Conservation (phyloP, 2,888 invertebrate species). For the Limnephilus rhombicus region DNA sequence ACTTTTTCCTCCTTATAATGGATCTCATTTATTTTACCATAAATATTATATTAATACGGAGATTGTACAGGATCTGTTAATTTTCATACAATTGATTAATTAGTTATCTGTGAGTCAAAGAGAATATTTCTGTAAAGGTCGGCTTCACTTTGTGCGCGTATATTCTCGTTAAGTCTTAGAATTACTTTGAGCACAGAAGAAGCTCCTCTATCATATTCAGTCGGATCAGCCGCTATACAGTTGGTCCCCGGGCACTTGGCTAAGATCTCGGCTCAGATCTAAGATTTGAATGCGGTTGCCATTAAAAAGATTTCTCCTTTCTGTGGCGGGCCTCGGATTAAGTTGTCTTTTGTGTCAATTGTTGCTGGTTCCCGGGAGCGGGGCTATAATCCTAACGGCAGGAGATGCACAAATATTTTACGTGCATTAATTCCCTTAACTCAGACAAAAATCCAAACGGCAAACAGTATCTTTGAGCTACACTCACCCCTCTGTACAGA, state of each 20-base stretch:
- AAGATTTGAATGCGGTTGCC: background rate
- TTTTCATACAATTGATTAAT: slow-evolving; percentile 3
- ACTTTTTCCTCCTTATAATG: background rate
- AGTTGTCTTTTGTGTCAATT: background rate
- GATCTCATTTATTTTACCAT: background rate
- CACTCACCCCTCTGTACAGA: slow-evolving; percentile 53
- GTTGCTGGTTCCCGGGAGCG: background rate
- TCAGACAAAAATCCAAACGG: slow-evolving; percentile 64
- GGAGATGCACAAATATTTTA: slow-evolving; percentile 64
- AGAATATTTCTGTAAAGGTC: slow-evolving; percentile 29
- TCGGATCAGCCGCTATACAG: background rate
- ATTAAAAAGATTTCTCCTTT: background rate
- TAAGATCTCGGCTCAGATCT: background rate
- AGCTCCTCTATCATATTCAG: slow-evolving; percentile 3
- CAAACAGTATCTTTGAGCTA: slow-evolving; percentile 63
- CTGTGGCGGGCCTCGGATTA: background rate
- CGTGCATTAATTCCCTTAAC: slow-evolving; percentile 64
- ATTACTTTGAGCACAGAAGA: slow-evolving; percentile 35
- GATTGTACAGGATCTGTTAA: background rate
- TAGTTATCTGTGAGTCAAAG: background rate
- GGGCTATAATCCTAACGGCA: slow-evolving; percentile 62
- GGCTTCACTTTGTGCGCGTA: slow-evolving; percentile 8
- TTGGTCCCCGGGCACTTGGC: slow-evolving; percentile 15
- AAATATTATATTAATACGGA: background rate
- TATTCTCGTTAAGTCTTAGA: slow-evolving; percentile 16